phyloP scores from a whole-genome alignment of 2,113 vertebrate genomes.

The Pteropus alecto region DNA sequence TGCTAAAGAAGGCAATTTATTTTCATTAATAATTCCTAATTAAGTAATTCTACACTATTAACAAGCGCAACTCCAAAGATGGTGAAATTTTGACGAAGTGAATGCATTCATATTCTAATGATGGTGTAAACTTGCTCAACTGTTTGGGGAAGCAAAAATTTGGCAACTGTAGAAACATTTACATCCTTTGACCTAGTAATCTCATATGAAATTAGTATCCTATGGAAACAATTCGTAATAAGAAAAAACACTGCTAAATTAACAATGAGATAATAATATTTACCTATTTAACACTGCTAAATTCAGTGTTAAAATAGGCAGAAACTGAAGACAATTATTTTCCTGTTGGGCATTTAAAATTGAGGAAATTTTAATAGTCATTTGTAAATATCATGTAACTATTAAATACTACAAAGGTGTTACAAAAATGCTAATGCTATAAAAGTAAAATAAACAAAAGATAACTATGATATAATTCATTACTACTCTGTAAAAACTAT shows the following conservation, averaged over 20 bases:
- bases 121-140: background rate
- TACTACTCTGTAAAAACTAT: background rate
- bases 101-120: background rate
- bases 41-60: slow-evolving; percentile 18
- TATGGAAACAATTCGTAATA: slow-evolving; percentile 16
- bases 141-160: background rate
- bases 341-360: background rate
- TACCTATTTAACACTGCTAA: background rate
- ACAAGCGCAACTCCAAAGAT: background rate
- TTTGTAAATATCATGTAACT: background rate
- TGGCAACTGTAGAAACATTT: slow-evolving; percentile 11
- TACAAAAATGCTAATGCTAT: background rate
- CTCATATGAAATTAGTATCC: background rate
- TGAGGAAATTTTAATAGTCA: slow-evolving; percentile 1
- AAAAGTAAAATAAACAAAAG: slow-evolving; percentile 30
- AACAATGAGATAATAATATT: too few species aligned
- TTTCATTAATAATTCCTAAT: background rate
- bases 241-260: background rate
- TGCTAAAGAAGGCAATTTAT: background rate
- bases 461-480: background rate
- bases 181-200: background rate
- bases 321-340: background rate
- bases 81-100: slow-evolving; percentile 2
- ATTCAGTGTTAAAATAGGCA: background rate
- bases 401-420: background rate